Conservation (phyloP, 2,113 vertebrate species). For the Desmodus rotundus region DNA sequence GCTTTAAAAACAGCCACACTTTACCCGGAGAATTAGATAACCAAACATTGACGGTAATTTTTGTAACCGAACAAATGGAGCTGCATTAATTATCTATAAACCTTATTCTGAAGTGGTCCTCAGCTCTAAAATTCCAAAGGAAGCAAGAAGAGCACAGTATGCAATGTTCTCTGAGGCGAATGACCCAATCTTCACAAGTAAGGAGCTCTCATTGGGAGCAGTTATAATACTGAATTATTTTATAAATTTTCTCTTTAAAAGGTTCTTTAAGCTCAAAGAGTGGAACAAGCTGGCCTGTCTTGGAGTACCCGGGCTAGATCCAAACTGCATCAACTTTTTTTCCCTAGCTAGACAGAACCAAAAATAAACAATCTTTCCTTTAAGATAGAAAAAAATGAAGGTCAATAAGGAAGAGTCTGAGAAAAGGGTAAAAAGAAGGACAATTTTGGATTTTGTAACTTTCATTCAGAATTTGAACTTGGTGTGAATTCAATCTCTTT, state of each 20-base stretch:
- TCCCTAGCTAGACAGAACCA: not conserved
- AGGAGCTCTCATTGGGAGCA: conserved; percentile 42
- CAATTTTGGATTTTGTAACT: not conserved
- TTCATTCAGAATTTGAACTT: not conserved
- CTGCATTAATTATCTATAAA: conserved; percentile 50
- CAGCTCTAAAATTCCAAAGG: not conserved
- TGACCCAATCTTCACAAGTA: not conserved
- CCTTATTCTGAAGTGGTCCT: conserved; percentile 38
- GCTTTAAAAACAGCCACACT: conserved; percentile 35
- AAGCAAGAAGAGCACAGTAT: conserved; percentile 35
- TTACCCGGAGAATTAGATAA: conserved; percentile 54
- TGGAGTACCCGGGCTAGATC: not conserved
- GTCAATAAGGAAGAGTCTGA: not conserved
- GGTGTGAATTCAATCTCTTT: not conserved
- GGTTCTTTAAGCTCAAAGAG: conserved; percentile 34
- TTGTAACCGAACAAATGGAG: conserved; percentile 38
- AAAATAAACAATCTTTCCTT: not conserved
- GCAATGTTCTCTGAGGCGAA: not conserved
- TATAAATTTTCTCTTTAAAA: conserved; percentile 47
- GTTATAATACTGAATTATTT: conserved; percentile 14
- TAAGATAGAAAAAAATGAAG: conserved; percentile 21
- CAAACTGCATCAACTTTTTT: conserved; percentile 15
- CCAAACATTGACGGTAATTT: conserved; percentile 11
- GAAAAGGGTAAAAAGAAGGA: not conserved
- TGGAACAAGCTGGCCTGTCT: conserved; percentile 24